A percentile compares a stretch with the other conserved stretches of the same genome.
Evolutionary conservation across 2,888 invertebrate genomes (phyloP).

Genomic region (Melanophora roralis): DNA sequence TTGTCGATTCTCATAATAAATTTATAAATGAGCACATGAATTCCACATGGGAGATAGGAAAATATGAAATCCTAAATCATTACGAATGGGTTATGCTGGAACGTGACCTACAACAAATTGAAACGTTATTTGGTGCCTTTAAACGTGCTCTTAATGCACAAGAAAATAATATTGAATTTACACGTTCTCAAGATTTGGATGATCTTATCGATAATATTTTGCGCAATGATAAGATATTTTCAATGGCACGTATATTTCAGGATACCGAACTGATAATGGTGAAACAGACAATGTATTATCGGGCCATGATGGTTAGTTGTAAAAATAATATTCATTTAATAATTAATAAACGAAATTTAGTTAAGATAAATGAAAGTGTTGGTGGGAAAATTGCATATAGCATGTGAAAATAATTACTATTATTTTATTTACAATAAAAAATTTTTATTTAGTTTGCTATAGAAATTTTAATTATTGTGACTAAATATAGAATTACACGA

Average conservation of each 20-base stretch:
- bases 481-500: too few species aligned
- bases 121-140: slow-evolving; percentile 83
- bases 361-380: neutral
- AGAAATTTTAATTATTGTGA: too few species aligned
- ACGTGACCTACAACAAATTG: slow-evolving; percentile 81
- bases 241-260: slow-evolving; percentile 79
- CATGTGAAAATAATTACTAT: neutral
- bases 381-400: slow-evolving; percentile 5
- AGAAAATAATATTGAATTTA: slow-evolving; percentile 75
- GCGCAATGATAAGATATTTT: slow-evolving; percentile 79
- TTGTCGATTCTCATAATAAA: slow-evolving; percentile 72
- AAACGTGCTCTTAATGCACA: slow-evolving; percentile 38
- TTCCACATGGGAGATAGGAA: slow-evolving; percentile 65
- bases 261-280: slow-evolving; percentile 81
- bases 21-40: slow-evolving; percentile 69
- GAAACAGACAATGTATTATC: slow-evolving; percentile 82
- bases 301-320: slow-evolving; percentile 81
- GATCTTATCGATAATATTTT: slow-evolving; percentile 83
- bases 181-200: slow-evolving; percentile 79
- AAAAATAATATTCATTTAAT: slow-evolving; percentile 7
- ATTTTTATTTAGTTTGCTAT: too few species aligned
- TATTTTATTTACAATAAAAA: too few species aligned
- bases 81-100: slow-evolving; percentile 83
- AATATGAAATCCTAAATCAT: slow-evolving; percentile 75
- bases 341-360: neutral